Conservation (phyloP, 2,113 vertebrate species). For the Agelaius tricolor region DNA sequence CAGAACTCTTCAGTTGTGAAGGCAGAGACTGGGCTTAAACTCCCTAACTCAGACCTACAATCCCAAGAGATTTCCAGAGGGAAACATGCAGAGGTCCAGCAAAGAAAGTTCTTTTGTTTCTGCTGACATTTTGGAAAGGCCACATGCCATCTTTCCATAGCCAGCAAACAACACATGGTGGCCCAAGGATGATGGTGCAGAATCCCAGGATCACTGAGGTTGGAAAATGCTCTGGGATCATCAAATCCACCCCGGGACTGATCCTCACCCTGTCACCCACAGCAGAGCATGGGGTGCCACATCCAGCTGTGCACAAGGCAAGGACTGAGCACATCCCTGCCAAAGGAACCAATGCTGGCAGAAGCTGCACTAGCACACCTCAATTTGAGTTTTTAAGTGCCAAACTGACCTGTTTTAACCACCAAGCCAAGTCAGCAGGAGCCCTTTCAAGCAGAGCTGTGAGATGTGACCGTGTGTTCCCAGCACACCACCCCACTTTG, state of each 20-base stretch:
- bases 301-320: background rate
- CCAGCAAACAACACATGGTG: background rate
- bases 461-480: background rate
- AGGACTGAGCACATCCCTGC: background rate
- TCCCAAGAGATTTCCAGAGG: background rate
- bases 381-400: fast-evolving
- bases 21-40: background rate
- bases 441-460: background rate
- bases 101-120: background rate
- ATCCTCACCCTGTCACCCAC: background rate
- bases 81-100: background rate
- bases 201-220: background rate
- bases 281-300: background rate
- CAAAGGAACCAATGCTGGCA: fast-evolving
- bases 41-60: background rate
- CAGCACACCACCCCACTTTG: background rate
- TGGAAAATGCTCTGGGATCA: background rate
- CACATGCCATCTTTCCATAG: background rate
- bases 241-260: background rate
- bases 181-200: fast-evolving
- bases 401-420: background rate
- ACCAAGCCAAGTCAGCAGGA: fast-evolving
- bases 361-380: background rate
- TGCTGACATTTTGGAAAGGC: background rate
- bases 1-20: background rate